Evolutionary conservation across 2,797 vertebrate genomes (phyloP), one percentile per base, ranked within the genome.

Genomic region (Malurus leucopterus): DNA sequence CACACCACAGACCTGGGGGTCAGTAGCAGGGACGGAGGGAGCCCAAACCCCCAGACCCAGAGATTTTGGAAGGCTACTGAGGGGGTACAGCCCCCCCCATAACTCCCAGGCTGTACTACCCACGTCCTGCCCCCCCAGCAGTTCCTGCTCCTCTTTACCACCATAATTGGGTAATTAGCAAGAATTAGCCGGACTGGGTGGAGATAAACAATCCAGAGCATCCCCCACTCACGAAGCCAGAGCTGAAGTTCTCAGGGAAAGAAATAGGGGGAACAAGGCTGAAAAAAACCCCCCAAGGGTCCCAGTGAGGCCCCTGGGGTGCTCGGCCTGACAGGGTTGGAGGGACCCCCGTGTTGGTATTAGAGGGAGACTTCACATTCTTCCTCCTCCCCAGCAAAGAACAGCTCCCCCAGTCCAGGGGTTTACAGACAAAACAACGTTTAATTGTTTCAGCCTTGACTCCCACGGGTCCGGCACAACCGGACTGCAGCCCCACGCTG

Each of bases 151-250:
- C 55, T 63, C 54, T 47, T 64, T 23, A 61, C 59, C 53, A 53
- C 36, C 19, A 0, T 67, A 91, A 70, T 53, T 83, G 50, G 36
- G 38, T 51, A 92, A 93, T 92, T 79, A 91, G 89, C 44, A 34
- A 57, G 43, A 93, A 94, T 93, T 83, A 87, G 72, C 47, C 47
- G 4, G 6, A 6, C 65, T 64, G 40, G 63, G 72, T 70, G 82
- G 40, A 61, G 88, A 90, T 62, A 72, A 87, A n/a, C 79, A 75
- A 22, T 85, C 34, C 68, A 22, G 19, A 86, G 24, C 65, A 30
- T 84, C 41, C 71, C 46, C 3, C 9, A 1, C 16, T 30, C 20
- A 4, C 3, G 1, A n/a, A 16, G 6, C 4, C 3, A 4, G 1
- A 47, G 44, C 6, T 57, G 70, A 3, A 5, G n/a, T 15, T 79